Evolutionary conservation across 2,797 vertebrate genomes (phyloP), one percentile per base, ranked within the genome.

Genomic region (Malacoraja senta): DNA sequence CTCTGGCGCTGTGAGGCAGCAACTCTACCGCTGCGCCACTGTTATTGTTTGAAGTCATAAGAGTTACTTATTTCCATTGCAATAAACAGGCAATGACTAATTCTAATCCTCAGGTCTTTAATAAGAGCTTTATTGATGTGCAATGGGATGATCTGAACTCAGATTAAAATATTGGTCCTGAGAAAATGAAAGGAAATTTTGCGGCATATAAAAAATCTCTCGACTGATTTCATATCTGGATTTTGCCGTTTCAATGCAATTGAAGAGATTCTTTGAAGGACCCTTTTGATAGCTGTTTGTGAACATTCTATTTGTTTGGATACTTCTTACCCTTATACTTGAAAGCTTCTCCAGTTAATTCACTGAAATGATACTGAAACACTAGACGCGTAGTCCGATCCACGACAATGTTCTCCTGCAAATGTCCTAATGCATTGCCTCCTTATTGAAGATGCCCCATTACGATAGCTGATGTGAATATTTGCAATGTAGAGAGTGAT

Each of bases 331-430:
- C 21, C 68, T 78, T 15, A 61, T 15, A 61, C 90, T 38, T 38
- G 78, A 93, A 88, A 81, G 72, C 71, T 38, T 15, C 91, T 53
- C 38, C 92, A 83, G 88, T n/a, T 35, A 93, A 44, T 93, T 76
- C 12, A 44, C 68, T 44, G 91, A 38, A 76, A 19, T 92, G 0
- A 7, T 53, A 53, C 12, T 74, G 19, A 65, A 88, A 88, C 84
- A 32, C 9, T 13, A n/a, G 61, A 32, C 32, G 15, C 21, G 1
- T 9, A 10, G 21, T 6, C 1, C 8, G 38, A 81, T 24, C 19
- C 24, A 26, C 9, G 53, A 58, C 12, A 24, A 12, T 65, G 7
- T 88, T 8, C 58, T 15, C 29, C 29, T 21, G 15, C 8, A 15
- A 68, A 65, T 68, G 61, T 35, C 58, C 61, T 1, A 29, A 65